Conservation (phyloP, 1,140 invertebrate species). For the Tribolium madens region DNA sequence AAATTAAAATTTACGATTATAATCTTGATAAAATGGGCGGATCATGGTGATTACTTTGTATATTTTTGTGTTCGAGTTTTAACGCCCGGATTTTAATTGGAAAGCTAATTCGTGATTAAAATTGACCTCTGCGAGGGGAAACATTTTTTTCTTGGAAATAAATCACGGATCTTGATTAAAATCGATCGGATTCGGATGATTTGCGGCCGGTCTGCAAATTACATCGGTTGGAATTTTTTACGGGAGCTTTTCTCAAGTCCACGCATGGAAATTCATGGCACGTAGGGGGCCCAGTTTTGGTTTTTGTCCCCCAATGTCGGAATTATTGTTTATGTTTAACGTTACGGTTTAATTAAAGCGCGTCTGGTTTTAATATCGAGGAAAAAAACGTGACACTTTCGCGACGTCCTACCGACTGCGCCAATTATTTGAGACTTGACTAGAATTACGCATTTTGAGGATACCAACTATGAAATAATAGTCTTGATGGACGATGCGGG, state of each 20-base stretch:
- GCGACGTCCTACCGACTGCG: neutral
- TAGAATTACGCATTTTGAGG: neutral
- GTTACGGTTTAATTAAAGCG: slow-evolving; percentile 29
- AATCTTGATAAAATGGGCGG: slow-evolving; percentile 29
- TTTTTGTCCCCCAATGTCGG: slow-evolving; percentile 2
- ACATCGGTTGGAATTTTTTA: neutral
- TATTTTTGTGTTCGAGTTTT: slow-evolving; percentile 24
- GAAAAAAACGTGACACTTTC: too few species aligned
- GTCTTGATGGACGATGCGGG: slow-evolving; percentile 9
- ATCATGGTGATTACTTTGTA: slow-evolving; percentile 19
- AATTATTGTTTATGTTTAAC: slow-evolving; percentile 23
- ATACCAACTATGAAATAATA: neutral
- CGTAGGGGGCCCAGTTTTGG: neutral
- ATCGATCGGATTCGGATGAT: slow-evolving; percentile 19
- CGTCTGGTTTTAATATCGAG: neutral
- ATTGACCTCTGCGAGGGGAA: neutral
- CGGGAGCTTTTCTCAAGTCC: neutral
- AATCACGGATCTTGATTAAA: slow-evolving; percentile 18
- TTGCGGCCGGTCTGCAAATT: slow-evolving; percentile 2
- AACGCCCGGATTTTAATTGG: slow-evolving; percentile 22
- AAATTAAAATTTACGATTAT: slow-evolving; percentile 29
- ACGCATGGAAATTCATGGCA: neutral
- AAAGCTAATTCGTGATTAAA: slow-evolving; percentile 25
- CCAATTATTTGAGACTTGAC: neutral
- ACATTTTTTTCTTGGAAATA: slow-evolving; percentile 18